Evolutionary conservation across 2,797 vertebrate species (phyloP).

Genomic region (Crypturellus tataupa): DNA sequence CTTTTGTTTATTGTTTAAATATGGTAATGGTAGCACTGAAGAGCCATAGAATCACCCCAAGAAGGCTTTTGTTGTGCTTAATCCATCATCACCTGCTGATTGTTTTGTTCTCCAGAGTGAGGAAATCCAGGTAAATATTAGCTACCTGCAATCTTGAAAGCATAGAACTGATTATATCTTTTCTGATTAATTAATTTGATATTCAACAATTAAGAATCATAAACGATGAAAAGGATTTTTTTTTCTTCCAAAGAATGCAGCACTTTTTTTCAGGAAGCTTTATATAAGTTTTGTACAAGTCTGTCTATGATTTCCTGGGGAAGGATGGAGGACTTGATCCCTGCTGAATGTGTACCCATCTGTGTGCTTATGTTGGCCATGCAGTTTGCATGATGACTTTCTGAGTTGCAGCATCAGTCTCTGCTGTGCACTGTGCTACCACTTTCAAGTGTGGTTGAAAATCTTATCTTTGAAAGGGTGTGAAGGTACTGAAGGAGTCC

Average conservation of each 20-base stretch:
- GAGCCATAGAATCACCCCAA: neutral
- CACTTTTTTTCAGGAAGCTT: neutral
- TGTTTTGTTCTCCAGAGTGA: neutral
- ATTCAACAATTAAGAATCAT: neutral
- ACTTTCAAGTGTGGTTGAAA: conserved; percentile 1
- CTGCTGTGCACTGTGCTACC: neutral
- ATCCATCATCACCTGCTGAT: neutral
- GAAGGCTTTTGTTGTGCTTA: neutral
- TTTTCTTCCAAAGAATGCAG: neutral
- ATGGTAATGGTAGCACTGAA: neutral
- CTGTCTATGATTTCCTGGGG: accelerated
- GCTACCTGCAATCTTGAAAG: neutral
- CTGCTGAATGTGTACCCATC: neutral
- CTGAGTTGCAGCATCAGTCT: neutral
- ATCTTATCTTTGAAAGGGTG: neutral
- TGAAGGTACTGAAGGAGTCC: neutral
- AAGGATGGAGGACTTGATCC: neutral
- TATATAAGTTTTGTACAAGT: neutral
- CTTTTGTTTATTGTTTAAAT: neutral
- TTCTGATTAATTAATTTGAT: neutral
- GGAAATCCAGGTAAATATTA: neutral
- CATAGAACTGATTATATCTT: neutral
- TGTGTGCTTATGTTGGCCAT: neutral
- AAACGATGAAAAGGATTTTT: neutral
- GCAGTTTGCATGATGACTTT: neutral